Conservation (phyloP, 2,888 invertebrate genomes). For the Lordiphosa andalusiaca region DNA sequence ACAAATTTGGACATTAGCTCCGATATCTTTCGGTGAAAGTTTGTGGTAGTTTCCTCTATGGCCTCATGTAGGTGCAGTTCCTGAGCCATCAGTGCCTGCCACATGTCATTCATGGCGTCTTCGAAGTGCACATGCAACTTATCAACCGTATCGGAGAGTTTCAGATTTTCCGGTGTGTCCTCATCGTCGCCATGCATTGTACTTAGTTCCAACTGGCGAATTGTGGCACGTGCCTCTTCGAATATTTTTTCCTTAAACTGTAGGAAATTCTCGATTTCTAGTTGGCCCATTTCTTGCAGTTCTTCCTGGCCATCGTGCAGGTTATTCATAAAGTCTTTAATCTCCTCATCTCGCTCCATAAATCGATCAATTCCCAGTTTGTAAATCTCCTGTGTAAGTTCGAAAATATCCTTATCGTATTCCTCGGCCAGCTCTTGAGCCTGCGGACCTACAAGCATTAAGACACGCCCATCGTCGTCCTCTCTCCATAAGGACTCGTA, state of each 20-base stretch:
- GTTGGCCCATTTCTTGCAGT: slow-evolving; percentile 84
- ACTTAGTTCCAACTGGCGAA: slow-evolving; percentile 48
- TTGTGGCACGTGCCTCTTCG: slow-evolving; percentile 48
- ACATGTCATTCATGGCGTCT: slow-evolving; percentile 80
- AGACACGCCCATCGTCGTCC: slow-evolving; percentile 83
- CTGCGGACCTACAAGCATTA: slow-evolving; percentile 82
- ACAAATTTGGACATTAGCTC: slow-evolving; percentile 86
- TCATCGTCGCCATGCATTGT: slow-evolving; percentile 73
- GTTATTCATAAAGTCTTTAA: slow-evolving; percentile 82
- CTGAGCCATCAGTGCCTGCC: slow-evolving; percentile 76
- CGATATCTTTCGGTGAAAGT: slow-evolving; percentile 87
- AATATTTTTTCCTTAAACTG: slow-evolving; percentile 80
- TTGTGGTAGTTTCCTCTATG: slow-evolving; percentile 87
- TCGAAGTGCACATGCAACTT: slow-evolving; percentile 70
- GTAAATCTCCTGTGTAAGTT: slow-evolving; percentile 83
- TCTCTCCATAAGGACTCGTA: slow-evolving; percentile 85
- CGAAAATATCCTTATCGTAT: slow-evolving; percentile 74
- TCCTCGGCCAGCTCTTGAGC: slow-evolving; percentile 84
- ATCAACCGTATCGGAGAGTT: slow-evolving; percentile 79
- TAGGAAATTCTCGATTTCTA: slow-evolving; percentile 80
- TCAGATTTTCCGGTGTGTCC: slow-evolving; percentile 76
- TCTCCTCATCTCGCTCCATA: slow-evolving; percentile 84
- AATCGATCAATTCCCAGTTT: slow-evolving; percentile 85
- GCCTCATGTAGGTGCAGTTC: slow-evolving; percentile 85
- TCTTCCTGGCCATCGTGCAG: slow-evolving; percentile 84